These are phyloP conservation scores for Philopotamus ludificatus DNA, from an alignment of 1,140 invertebrate genomes.

Conservation along the genomic window DNA sequence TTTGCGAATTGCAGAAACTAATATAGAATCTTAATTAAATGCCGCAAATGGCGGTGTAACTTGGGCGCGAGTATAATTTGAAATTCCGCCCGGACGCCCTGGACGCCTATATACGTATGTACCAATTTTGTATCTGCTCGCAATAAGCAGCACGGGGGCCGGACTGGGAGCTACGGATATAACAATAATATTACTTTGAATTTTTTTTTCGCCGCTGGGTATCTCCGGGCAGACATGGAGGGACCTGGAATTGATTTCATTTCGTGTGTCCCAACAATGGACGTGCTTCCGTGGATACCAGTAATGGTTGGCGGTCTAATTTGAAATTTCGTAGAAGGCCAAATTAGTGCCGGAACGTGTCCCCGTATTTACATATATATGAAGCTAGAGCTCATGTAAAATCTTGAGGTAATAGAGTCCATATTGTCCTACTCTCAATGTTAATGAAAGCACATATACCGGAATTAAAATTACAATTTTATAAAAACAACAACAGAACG, in stretches of 20 bases:
- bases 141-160: background rate
- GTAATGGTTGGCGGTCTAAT: no score
- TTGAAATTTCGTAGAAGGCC: no score
- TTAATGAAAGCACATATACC: no score
- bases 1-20: slow-evolving; percentile 42
- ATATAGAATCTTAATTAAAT: slow-evolving; percentile 43
- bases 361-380: no score
- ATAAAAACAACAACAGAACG: no score
- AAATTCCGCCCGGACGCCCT: slow-evolving; percentile 37
- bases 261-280: no score
- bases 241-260: background rate
- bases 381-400: no score
- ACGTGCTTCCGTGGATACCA: no score
- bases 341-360: no score
- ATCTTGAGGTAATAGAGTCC: no score
- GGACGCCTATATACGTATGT: background rate
- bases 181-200: background rate
- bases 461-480: no score
- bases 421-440: no score
- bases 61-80: slow-evolving; percentile 38
- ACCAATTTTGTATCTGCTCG: background rate
- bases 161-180: background rate
- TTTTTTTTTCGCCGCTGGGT: background rate
- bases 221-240: background rate
- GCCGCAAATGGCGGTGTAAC: slow-evolving; percentile 41